phyloP scores from a whole-genome alignment of 2,797 vertebrate species.

The Chrysocyon brachyurus region DNA sequence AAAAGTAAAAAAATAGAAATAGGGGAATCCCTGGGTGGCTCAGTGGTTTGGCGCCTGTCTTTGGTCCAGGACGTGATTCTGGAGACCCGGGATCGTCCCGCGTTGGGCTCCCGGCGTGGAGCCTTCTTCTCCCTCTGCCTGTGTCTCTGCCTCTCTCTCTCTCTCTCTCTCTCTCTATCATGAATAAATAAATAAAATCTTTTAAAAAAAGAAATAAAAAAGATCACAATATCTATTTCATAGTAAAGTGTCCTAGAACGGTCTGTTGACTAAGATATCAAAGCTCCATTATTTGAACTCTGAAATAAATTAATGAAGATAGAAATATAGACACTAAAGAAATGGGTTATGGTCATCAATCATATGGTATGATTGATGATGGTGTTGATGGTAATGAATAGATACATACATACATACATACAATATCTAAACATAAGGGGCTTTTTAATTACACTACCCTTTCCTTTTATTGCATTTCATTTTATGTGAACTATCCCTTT shows the following conservation, averaged over 20 bases:
- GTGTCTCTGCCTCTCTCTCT: too few relatives aligned
- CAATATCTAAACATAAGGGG: neutral
- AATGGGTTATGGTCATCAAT: neutral
- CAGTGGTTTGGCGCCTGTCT: too few relatives aligned
- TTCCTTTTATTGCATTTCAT: constrained; percentile 16
- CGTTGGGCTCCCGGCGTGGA: too few relatives aligned
- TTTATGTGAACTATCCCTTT: neutral
- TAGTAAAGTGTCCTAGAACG: neutral
- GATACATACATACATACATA: neutral
- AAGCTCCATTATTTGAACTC: neutral
- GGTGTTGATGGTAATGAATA: neutral
- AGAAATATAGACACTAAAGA: neutral
- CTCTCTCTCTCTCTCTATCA: too few relatives aligned
- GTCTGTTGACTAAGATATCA: neutral
- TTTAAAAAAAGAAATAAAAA: neutral
- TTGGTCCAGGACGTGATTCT: too few relatives aligned
- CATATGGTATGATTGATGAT: neutral
- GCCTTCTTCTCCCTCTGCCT: too few relatives aligned
- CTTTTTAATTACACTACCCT: neutral
- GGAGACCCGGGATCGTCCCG: too few relatives aligned
- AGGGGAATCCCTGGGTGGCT: too few relatives aligned
- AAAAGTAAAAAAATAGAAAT: too few relatives aligned
- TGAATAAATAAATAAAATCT: too few relatives aligned
- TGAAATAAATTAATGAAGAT: neutral
- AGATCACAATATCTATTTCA: neutral